Base-by-base conservation (phyloP, 92 coral and sea anemone genomes). In the Palythoa caribaeorum region DNA sequence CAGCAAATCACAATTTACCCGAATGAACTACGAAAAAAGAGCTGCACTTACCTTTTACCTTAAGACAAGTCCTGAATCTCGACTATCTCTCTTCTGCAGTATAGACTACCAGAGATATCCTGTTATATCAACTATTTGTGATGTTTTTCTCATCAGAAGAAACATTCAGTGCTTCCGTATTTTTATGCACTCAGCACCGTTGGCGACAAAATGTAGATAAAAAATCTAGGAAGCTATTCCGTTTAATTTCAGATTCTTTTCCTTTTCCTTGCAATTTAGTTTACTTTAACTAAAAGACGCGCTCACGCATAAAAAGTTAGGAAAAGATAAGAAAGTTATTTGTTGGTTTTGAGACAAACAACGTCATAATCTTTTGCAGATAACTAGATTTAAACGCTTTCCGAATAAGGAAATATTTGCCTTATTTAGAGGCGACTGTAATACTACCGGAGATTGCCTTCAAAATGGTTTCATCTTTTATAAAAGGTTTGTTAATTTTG, bases 401-500 rank as follows among this genome's bases (percentile, higher is more conserved):
- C 76, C 60, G 12, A 65, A 81, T 81, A 81, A 19, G 86, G 86
- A 65, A 1, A 21, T 21, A 47, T 66, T 81, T 21, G 16, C 86
- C 86, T 63, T 65, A 62, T 40, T 81, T 66, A 76, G 86, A 15
- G 39, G 86, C 59, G 73, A 68, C 73, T 20, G 86, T 40, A 66
- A 81, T 44, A 17, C 44, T 48, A 40, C 74, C 76, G 86, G 60
- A 81, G 76, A 81, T 53, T 76, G 44, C 38, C 13, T 12, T 14
- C 35, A 68, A 65, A 81, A 81, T 81, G 71, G 57, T 81, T 81
- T 81, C 86, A 81, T 66, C 86, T 66, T 81, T 81, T 53, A 39
- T 44, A 65, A 66, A 79, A 44, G 62, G 75, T 68, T 81, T 63
- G 76, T 47, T 81, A 81, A 81, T 81, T 79, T 47, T 21, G 37